A percentile compares a stretch with the other conserved stretches of the same genome.
phyloP scores from a whole-genome alignment of 2,888 invertebrate species.

The Muschampia plurimacula region DNA sequence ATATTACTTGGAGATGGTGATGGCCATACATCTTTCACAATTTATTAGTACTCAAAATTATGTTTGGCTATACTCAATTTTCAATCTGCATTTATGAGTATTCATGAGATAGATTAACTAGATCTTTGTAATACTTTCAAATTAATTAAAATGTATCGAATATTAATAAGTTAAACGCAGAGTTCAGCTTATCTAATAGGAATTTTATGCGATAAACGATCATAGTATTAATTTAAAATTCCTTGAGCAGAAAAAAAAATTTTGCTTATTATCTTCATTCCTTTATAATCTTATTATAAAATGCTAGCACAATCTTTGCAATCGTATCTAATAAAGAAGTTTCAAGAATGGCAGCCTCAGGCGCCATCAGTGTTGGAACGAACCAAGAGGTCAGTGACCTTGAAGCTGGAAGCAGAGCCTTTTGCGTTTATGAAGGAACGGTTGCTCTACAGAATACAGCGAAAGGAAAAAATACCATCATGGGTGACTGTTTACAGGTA shows the following conservation, averaged over 20 bases:
- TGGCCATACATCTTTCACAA: too few relatives aligned
- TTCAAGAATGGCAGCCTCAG: conserved; percentile 60
- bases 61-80: too few relatives aligned
- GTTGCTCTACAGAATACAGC: conserved; percentile 68
- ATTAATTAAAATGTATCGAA: too few relatives aligned
- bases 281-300: not conserved
- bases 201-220: too few relatives aligned
- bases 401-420: conserved; percentile 50
- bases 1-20: too few relatives aligned
- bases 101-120: too few relatives aligned
- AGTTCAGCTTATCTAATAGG: too few relatives aligned
- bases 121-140: too few relatives aligned
- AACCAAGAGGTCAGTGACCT: conserved; percentile 58
- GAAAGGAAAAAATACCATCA: conserved; percentile 69
- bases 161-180: too few relatives aligned
- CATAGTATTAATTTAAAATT: not conserved
- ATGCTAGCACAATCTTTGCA: conserved; percentile 50
- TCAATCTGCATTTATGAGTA: too few relatives aligned
- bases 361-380: conserved; percentile 58
- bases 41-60: too few relatives aligned
- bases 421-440: conserved; percentile 59
- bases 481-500: conserved; percentile 76
- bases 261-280: too few relatives aligned
- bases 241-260: not conserved
- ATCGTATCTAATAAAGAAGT: conserved; percentile 53